Conservation (phyloP, 2,797 vertebrate species). For the Garrulus glandarius region DNA sequence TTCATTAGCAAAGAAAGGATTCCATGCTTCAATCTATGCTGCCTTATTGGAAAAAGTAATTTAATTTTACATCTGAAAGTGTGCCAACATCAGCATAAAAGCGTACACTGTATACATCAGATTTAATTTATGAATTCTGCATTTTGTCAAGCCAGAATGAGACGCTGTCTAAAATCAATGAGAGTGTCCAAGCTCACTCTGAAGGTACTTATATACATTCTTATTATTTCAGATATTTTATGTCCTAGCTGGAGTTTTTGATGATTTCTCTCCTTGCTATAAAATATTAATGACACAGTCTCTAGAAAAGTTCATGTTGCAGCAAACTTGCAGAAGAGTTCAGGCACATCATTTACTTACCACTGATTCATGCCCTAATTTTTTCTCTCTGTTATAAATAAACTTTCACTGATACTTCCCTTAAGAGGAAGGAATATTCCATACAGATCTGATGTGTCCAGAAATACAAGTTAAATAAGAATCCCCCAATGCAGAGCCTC, state of each 20-base stretch:
- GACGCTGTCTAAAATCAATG: slow-evolving; percentile 32
- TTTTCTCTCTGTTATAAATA: neutral
- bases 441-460: neutral
- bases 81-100: slow-evolving; percentile 59
- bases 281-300: neutral
- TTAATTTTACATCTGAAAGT: slow-evolving; percentile 62
- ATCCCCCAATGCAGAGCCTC: neutral
- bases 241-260: neutral
- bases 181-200: neutral
- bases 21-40: slow-evolving; percentile 31
- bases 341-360: neutral
- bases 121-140: slow-evolving; percentile 53
- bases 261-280: neutral
- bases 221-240: slow-evolving; percentile 10
- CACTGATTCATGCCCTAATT: neutral
- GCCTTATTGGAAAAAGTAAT: slow-evolving; percentile 63
- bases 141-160: slow-evolving; percentile 18
- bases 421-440: neutral
- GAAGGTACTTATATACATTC: neutral
- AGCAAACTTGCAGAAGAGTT: neutral
- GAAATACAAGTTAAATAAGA: neutral
- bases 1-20: slow-evolving; percentile 64
- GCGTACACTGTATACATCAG: neutral
- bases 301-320: neutral
- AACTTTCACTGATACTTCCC: neutral